Base-by-base conservation (phyloP, 1,140 invertebrate genomes). In the Cherax quadricarinatus region DNA sequence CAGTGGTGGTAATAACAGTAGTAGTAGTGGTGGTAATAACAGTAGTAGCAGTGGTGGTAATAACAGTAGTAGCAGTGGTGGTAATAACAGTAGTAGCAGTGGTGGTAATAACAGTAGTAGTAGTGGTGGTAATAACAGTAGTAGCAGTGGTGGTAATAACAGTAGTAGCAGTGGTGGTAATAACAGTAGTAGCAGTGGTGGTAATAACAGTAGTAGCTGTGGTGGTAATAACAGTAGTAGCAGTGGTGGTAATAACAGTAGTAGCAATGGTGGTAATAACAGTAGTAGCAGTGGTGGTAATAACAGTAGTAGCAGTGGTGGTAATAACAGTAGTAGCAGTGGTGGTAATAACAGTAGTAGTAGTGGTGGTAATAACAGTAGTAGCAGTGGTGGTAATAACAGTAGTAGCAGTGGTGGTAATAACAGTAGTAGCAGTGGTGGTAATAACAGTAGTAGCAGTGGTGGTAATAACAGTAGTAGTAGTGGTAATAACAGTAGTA, bases 231-330 rank as follows among this genome's bases (percentile, higher is more conserved):
- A n/a, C n/a, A n/a, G n/a, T n/a, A n/a, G n/a, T n/a, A n/a, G n/a
- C n/a, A n/a, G n/a, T n/a, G 66, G 73, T 79, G 21, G 75, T 79
- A 79, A 41, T 73, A 24, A 41, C 2, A 24, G 75, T 5, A 21
- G 75, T 24, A 24, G 75, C 48, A 24, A 41, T 79, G 48, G 75
- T 79, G 48, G 75, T 79, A 79, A 41, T 79, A 79, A 41, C 48
- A 24, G 75, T 79, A 79, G 75, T 79, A 79, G 75, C 48, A 79
- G 75, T 79, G 48, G 75, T 79, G 48, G 75, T 79, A 79, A 41
- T 79, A 79, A 41, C 48, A 79, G 75, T 79, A 79, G 75, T 79
- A 79, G 75, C 48, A 79, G 75, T 79, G 48, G 75, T n/a, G 48
- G 75, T 79, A 79, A 41, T 79, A 79, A 41, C 48, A 79, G 75